These are phyloP conservation scores for Acanthococcus lagerstroemiae DNA, from an alignment of 2,888 invertebrate genomes.

Conservation along the genomic window DNA sequence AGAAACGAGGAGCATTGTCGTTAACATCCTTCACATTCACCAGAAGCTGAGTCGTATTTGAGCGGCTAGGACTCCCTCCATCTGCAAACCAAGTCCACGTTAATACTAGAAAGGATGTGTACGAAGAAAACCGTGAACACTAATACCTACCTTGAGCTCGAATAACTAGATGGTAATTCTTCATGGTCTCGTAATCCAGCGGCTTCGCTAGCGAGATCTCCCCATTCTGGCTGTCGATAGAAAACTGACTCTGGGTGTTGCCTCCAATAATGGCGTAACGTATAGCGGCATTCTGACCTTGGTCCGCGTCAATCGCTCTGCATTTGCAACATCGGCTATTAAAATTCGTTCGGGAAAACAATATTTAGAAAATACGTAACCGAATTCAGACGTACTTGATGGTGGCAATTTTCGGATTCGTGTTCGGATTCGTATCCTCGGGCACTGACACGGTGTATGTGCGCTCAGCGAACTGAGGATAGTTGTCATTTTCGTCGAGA, in stretches of 20 bases:
- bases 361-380: slow-evolving; percentile 5
- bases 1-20: slow-evolving; percentile 87
- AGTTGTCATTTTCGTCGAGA: slow-evolving; percentile 84
- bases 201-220: slow-evolving; percentile 78
- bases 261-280: slow-evolving; percentile 92
- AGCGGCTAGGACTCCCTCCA: slow-evolving; percentile 84
- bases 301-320: slow-evolving; percentile 84
- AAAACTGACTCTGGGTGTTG: slow-evolving; percentile 85
- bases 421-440: slow-evolving; percentile 78
- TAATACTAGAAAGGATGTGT: too few species aligned
- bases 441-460: slow-evolving; percentile 77
- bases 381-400: slow-evolving; percentile 48
- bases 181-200: slow-evolving; percentile 77
- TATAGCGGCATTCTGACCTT: slow-evolving; percentile 84
- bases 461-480: slow-evolving; percentile 82
- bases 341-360: too few species aligned
- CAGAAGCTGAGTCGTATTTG: slow-evolving; percentile 88
- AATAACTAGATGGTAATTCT: slow-evolving; percentile 78
- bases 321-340: too few species aligned
- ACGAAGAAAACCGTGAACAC: background rate
- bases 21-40: slow-evolving; percentile 89
- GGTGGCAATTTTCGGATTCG: slow-evolving; percentile 71
- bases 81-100: slow-evolving; percentile 54
- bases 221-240: slow-evolving; percentile 86
- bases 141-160: slow-evolving; percentile 68